These are phyloP conservation scores for Cybosia mesomella DNA, from an alignment of 2,888 invertebrate genomes.

Conservation along the genomic window DNA sequence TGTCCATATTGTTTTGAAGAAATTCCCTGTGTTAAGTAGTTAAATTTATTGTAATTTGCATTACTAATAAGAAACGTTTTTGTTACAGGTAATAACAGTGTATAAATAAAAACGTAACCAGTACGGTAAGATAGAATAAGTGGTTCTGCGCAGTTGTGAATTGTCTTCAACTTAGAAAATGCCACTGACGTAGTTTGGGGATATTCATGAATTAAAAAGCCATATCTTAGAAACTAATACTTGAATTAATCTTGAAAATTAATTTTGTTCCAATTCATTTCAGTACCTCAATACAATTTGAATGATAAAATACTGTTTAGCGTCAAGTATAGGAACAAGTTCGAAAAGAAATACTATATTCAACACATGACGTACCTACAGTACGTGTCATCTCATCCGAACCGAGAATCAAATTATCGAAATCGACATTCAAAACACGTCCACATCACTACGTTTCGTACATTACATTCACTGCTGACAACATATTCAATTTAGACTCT, in stretches of 20 bases:
- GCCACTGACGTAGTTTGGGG: neutral
- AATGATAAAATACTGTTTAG: neutral
- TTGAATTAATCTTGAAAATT: too few species aligned
- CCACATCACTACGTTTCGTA: conserved; percentile 63
- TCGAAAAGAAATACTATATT: conserved; percentile 49
- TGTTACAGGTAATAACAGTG: conserved; percentile 15
- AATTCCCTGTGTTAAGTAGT: neutral
- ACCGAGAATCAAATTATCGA: conserved; percentile 55
- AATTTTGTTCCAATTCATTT: too few species aligned
- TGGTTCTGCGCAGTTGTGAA: neutral
- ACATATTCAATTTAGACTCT: conserved; percentile 40
- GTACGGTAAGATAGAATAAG: neutral
- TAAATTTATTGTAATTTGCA: neutral
- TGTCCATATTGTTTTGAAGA: neutral
- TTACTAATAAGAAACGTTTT: neutral
- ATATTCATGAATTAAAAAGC: too few species aligned
- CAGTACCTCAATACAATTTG: too few species aligned
- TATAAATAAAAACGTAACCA: neutral
- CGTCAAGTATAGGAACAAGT: neutral
- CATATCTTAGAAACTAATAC: too few species aligned
- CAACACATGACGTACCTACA: conserved; percentile 62
- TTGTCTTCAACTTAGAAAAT: neutral
- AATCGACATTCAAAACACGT: conserved; percentile 72
- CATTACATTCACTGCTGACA: conserved; percentile 38
- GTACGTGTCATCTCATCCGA: conserved; percentile 64